phyloP scores from a whole-genome alignment of 2,797 vertebrate genomes.

The Pseudochromis fuscus region DNA sequence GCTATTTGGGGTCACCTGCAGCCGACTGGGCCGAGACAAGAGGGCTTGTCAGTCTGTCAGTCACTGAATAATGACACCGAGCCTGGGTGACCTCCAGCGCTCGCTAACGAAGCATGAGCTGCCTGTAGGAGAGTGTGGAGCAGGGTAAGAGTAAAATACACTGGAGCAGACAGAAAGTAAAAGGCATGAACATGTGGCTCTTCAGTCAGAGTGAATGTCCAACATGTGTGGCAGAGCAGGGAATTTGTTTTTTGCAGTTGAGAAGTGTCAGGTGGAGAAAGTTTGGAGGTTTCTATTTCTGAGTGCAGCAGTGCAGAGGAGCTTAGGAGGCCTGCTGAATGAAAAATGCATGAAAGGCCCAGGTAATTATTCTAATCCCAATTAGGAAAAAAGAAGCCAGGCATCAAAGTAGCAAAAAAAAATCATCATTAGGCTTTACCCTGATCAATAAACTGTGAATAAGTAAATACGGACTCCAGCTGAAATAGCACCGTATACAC shows the following conservation, averaged over 20 bases:
- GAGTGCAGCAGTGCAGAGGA: slow-evolving; percentile 5
- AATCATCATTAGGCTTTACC: slow-evolving; percentile 44
- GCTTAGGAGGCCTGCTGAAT: slow-evolving; percentile 42
- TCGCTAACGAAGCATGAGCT: slow-evolving; percentile 47
- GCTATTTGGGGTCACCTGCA: slow-evolving; percentile 85
- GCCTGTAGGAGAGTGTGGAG: slow-evolving; percentile 28
- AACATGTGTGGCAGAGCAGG: slow-evolving; percentile 11
- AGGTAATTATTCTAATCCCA: slow-evolving; percentile 61
- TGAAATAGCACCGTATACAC: slow-evolving; percentile 14
- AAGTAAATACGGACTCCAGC: slow-evolving; percentile 45
- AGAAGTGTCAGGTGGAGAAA: slow-evolving; percentile 26
- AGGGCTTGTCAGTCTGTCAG: slow-evolving; percentile 82
- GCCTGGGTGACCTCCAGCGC: slow-evolving; percentile 69
- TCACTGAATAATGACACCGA: slow-evolving; percentile 79
- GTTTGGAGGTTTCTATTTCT: slow-evolving; percentile 34
- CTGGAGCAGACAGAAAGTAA: slow-evolving; percentile 17
- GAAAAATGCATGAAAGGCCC: slow-evolving; percentile 42
- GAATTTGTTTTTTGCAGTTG: slow-evolving; percentile 16
- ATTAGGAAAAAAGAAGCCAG: slow-evolving; percentile 34
- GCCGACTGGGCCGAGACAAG: slow-evolving; percentile 87
- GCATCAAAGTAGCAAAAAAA: slow-evolving; percentile 40
- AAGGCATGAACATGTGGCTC: slow-evolving; percentile 10
- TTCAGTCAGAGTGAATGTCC: slow-evolving; percentile 1
- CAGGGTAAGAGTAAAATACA: slow-evolving; percentile 34
- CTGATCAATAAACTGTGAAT: slow-evolving; percentile 51